Evolutionary conservation across 2,113 vertebrate genomes (phyloP), one percentile per base, ranked within the genome.

Genomic region (Entomyzon cyanotis): DNA sequence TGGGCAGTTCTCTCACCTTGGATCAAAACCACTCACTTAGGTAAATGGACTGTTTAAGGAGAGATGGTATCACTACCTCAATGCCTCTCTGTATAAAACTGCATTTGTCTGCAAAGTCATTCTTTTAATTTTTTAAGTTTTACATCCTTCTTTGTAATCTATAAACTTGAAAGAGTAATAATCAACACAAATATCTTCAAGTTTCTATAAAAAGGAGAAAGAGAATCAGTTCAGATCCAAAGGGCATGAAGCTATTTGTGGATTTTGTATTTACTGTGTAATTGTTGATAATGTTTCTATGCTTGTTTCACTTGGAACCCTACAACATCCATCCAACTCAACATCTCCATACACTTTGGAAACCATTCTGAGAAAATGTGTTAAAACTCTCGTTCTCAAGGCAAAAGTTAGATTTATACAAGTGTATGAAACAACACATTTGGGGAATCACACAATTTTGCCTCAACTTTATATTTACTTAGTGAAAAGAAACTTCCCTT

Each of bases 141-240:
- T 68, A 8, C 35, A 35, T 35, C 1, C 31, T 70, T 82, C 24
- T 47, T 58, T 10, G 6, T 19, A 42, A 67, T 27, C 47, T 59
- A 42, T 14, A 3, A 15, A 68, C 5, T 24, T 90, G 31, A 68
- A 87, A 74, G n/a, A 50, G 6, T 70, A 49, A 52, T 28, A 7
- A 81, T 28, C 5, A 55, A 25, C 2, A 62, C 53, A 49, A 44
- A 3, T 1, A 0, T 3, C 4, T 18, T 46, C 39, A 31, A 9
- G 15, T 41, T 77, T 24, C 19, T 33, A 7, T 41, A 15, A 41
- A 78, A 47, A 53, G 10, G 5, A 20, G 9, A 7, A 69, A 74
- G 42, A 67, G 1, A 55, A 37, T 24, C 0, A 22, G 19, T 63
- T 39, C 41, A 63, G 18, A 91, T 46, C 4, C 25, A 70, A 84